Conservation (phyloP, 2,888 invertebrate genomes). For the Amphipoea oculea region DNA sequence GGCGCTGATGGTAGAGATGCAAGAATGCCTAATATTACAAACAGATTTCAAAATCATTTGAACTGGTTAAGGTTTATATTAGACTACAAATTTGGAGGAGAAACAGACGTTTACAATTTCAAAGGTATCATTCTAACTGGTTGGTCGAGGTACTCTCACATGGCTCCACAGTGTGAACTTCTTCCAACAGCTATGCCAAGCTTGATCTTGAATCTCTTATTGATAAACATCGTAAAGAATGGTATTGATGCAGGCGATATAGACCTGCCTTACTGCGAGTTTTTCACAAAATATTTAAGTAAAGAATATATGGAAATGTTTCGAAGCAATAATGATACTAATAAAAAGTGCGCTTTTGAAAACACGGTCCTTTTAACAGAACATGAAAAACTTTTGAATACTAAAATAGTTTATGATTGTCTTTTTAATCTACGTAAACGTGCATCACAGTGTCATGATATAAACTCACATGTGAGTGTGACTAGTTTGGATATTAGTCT, state of each 20-base stretch:
- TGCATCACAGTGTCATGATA: not conserved
- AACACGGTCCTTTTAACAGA: slow-evolving; percentile 64
- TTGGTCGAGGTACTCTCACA: slow-evolving; percentile 93
- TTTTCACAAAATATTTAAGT: slow-evolving; percentile 67
- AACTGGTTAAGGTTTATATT: slow-evolving; percentile 92
- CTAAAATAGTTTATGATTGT: not conserved
- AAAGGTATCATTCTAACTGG: slow-evolving; percentile 93
- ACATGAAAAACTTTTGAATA: slow-evolving; percentile 52
- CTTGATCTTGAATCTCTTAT: slow-evolving; percentile 90
- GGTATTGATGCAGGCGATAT: slow-evolving; percentile 60
- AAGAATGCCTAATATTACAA: slow-evolving; percentile 89
- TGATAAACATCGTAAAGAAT: slow-evolving; percentile 79
- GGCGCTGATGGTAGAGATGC: slow-evolving; percentile 92
- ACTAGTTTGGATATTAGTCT: slow-evolving; percentile 40
- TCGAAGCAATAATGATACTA: slow-evolving; percentile 26
- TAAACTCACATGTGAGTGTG: slow-evolving; percentile 46
- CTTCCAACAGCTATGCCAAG: slow-evolving; percentile 92
- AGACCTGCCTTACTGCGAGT: slow-evolving; percentile 49
- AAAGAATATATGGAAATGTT: slow-evolving; percentile 64
- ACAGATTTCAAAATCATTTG: slow-evolving; percentile 93
- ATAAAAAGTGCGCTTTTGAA: slow-evolving; percentile 71
- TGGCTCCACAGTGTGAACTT: slow-evolving; percentile 92
- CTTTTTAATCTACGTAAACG: not conserved
- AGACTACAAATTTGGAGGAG: slow-evolving; percentile 85
- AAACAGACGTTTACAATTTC: slow-evolving; percentile 78